phyloP scores from a whole-genome alignment of 2,797 vertebrate genomes.

The Oophaga sylvatica region DNA sequence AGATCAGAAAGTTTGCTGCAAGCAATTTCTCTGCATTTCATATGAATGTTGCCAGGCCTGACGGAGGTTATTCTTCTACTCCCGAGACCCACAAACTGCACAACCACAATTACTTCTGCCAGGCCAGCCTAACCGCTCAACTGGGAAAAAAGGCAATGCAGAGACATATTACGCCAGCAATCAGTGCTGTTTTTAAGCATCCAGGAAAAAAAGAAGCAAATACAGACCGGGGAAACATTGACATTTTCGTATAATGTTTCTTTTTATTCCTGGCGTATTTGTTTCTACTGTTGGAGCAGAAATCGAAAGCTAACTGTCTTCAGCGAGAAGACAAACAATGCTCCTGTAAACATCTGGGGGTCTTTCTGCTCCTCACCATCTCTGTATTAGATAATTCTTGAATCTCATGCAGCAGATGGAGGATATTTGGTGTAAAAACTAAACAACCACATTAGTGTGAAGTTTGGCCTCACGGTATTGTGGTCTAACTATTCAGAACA shows the following conservation, averaged over 20 bases:
- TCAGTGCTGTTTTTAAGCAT: slow-evolving; percentile 18
- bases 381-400: background rate
- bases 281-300: background rate
- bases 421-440: background rate
- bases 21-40: slow-evolving; percentile 49
- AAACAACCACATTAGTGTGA: background rate
- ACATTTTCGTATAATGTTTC: slow-evolving; percentile 20
- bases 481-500: background rate
- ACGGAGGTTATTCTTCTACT: slow-evolving; percentile 11
- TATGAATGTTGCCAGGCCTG: slow-evolving; percentile 56
- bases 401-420: background rate
- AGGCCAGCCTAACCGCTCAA: slow-evolving; percentile 52
- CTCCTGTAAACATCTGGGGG: background rate
- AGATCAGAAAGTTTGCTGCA: slow-evolving; percentile 40
- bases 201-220: slow-evolving; percentile 42
- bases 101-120: slow-evolving; percentile 45
- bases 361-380: background rate
- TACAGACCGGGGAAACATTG: background rate
- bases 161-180: slow-evolving; percentile 31
- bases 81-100: slow-evolving; percentile 37
- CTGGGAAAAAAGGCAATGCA: background rate
- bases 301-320: background rate
- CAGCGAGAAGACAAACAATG: background rate
- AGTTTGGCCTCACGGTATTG: background rate
- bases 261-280: slow-evolving; percentile 1